These are phyloP conservation scores for Acromyrmex charruanus DNA, from an alignment of 1,140 invertebrate genomes.

Conservation along the genomic window DNA sequence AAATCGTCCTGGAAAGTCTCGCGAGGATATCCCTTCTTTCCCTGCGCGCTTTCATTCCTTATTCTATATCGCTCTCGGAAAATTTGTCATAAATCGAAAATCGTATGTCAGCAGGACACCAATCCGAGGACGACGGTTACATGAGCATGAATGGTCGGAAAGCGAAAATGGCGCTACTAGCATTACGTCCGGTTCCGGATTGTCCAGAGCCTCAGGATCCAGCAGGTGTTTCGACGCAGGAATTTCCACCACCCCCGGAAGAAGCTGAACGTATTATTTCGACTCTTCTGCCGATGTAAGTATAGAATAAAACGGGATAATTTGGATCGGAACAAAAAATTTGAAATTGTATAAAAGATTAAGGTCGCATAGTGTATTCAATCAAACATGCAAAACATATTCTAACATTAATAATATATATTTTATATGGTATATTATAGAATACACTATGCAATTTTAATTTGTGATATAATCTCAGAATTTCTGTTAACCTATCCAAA, in stretches of 20 bases:
- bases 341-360: too few relatives aligned
- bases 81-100: conserved; percentile 7
- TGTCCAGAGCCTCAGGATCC: conserved; percentile 88
- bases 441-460: too few relatives aligned
- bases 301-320: conserved; percentile 23
- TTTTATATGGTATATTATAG: too few relatives aligned
- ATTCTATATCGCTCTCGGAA: not conserved
- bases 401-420: too few relatives aligned
- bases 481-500: too few relatives aligned
- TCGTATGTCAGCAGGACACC: conserved; percentile 87
- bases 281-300: conserved; percentile 91
- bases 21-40: not conserved
- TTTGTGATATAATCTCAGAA: too few relatives aligned
- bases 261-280: conserved; percentile 92
- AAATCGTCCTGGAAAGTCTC: conserved; percentile 30
- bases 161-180: conserved; percentile 89
- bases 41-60: not conserved
- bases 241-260: conserved; percentile 91
- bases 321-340: too few relatives aligned
- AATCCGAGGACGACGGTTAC: conserved; percentile 95
- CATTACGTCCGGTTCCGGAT: conserved; percentile 90
- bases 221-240: conserved; percentile 85
- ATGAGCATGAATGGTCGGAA: conserved; percentile 95
- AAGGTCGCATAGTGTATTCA: too few relatives aligned
- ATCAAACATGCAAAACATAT: too few relatives aligned